These are phyloP conservation scores for Sesamia nonagrioides DNA, from an alignment of 1,140 invertebrate species.

Conservation along the genomic window DNA sequence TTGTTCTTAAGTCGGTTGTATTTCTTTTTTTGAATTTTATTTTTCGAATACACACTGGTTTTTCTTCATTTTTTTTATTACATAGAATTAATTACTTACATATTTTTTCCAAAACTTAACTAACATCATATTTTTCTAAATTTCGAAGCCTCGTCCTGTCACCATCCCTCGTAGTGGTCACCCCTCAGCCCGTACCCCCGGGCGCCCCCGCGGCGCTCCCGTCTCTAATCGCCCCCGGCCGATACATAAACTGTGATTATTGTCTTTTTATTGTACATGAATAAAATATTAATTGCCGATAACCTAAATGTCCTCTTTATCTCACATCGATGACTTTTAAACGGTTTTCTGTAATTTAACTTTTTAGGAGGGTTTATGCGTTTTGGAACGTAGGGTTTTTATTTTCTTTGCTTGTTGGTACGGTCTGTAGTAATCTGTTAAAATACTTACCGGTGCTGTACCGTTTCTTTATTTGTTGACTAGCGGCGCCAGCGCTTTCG, in stretches of 20 bases:
- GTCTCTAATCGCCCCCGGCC: constrained; percentile 70
- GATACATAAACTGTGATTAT: constrained; percentile 77
- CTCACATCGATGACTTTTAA: constrained; percentile 33
- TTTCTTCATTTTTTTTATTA: neutral
- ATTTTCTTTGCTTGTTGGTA: neutral
- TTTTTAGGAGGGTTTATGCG: neutral
- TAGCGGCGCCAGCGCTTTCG: too few relatives aligned
- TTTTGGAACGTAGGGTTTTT: neutral
- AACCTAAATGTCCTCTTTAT: constrained; percentile 15
- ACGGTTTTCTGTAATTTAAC: constrained; percentile 6
- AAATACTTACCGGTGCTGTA: neutral
- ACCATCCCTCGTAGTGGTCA: constrained; percentile 40
- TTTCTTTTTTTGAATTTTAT: too few relatives aligned
- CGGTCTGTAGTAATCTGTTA: neutral
- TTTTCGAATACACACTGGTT: too few relatives aligned
- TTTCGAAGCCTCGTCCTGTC: neutral
- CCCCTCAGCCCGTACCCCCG: constrained; percentile 56
- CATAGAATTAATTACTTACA: too few relatives aligned
- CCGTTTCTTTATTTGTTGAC: too few relatives aligned
- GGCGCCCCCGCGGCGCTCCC: constrained; percentile 46
- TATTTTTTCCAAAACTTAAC: neutral
- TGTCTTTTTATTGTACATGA: constrained; percentile 77
- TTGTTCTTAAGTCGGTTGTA: too few relatives aligned
- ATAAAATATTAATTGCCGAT: constrained; percentile 67
- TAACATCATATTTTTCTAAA: neutral